Conservation (phyloP, 2,797 vertebrate genomes). For the Clamator glandarius region DNA sequence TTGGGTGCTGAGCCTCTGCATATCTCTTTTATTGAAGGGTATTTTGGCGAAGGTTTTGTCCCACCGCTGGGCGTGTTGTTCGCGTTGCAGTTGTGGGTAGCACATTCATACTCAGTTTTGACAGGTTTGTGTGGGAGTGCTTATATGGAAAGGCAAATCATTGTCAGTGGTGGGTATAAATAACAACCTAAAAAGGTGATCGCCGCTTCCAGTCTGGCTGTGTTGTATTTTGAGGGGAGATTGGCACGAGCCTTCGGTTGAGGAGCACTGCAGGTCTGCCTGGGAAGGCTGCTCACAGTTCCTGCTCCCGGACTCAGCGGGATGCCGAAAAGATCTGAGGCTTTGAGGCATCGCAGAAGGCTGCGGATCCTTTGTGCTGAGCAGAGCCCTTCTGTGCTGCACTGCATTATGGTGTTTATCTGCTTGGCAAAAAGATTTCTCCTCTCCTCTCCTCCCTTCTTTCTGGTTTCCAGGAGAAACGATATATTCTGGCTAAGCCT, state of each 20-base stretch:
- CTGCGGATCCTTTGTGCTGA: background rate
- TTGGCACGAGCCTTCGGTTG: background rate
- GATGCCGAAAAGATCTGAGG: background rate
- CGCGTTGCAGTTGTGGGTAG: background rate
- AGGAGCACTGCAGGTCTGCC: background rate
- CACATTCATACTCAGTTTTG: accelerated
- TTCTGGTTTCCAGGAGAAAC: background rate
- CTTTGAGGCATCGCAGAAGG: background rate
- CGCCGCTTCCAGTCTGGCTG: background rate
- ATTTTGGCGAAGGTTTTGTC: background rate
- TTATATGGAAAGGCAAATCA: background rate
- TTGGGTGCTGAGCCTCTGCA: background rate
- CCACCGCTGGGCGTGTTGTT: background rate
- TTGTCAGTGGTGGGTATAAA: background rate
- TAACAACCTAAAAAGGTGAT: background rate
- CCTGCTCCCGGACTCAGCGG: background rate
- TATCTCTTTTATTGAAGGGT: too few species aligned
- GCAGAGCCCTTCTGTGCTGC: background rate
- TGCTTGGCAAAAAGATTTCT: background rate
- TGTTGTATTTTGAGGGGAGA: background rate
- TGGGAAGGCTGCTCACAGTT: accelerated
- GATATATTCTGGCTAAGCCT: background rate
- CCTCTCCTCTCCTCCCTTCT: background rate
- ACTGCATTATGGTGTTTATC: background rate
- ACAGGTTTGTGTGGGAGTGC: background rate